phyloP scores from a whole-genome alignment of 2,888 invertebrate genomes.

The Agonopterix subpropinquella region DNA sequence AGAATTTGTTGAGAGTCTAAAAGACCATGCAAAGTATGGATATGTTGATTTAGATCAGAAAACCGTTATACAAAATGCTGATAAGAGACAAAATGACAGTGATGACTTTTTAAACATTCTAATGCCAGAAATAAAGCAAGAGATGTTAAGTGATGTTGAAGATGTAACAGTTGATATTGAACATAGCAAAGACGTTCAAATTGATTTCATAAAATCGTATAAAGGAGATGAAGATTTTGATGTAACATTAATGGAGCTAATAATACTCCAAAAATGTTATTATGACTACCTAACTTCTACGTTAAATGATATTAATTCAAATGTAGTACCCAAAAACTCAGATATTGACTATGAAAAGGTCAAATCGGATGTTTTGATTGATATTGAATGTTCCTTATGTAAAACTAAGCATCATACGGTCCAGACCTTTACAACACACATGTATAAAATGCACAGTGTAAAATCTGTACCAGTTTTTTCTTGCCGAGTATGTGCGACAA shows the following conservation, averaged over 20 bases:
- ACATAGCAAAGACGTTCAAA: conserved; percentile 11
- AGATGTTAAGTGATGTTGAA: conserved; percentile 22
- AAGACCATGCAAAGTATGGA: conserved; percentile 39
- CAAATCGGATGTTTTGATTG: conserved; percentile 26
- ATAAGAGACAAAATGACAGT: conserved; percentile 12
- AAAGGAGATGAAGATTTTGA: conserved; percentile 64
- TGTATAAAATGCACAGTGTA: conserved; percentile 54
- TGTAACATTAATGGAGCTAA: conserved; percentile 57
- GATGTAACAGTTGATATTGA: conserved; percentile 17
- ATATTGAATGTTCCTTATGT: conserved; percentile 49
- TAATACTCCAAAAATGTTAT: conserved; percentile 58
- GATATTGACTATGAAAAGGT: conserved; percentile 40
- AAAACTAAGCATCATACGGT: conserved; percentile 32
- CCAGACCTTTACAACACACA: conserved; percentile 38
- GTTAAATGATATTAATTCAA: conserved; percentile 37
- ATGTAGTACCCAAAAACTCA: conserved; percentile 40
- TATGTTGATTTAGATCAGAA: conserved; percentile 43
- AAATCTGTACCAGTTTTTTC: conserved; percentile 46
- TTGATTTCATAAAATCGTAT: conserved; percentile 34
- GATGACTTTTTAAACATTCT: conserved; percentile 26
- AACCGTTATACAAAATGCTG: conserved; percentile 2
- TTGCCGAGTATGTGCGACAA: conserved; percentile 56
- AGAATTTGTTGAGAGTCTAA: conserved; percentile 51
- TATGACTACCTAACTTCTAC: conserved; percentile 49
- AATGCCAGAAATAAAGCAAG: conserved; percentile 30